Evolutionary conservation across 1,140 invertebrate genomes (phyloP).

Genomic region (Neodiprion pinetum): DNA sequence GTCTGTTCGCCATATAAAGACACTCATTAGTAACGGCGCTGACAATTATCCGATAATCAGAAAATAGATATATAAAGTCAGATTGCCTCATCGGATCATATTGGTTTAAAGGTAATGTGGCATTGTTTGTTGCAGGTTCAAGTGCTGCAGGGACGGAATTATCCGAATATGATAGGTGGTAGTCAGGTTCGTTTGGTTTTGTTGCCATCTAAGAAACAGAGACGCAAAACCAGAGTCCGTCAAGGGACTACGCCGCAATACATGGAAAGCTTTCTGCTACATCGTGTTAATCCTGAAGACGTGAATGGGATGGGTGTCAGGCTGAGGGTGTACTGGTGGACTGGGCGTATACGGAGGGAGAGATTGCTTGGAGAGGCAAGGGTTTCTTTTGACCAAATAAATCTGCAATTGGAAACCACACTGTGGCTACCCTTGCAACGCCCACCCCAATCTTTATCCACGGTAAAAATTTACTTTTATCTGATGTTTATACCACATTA

Average conservation of each 20-base stretch:
- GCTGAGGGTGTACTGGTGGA: conserved; percentile 79
- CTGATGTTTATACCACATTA: too few species aligned
- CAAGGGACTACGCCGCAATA: conserved; percentile 89
- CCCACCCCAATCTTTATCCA: conserved; percentile 69
- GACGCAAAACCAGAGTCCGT: conserved; percentile 90
- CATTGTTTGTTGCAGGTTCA: conserved; percentile 62
- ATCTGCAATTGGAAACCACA: conserved; percentile 87
- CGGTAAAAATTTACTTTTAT: neutral
- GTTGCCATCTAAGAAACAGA: conserved; percentile 90
- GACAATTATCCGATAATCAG: too few species aligned
- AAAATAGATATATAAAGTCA: neutral
- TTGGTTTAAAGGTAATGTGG: neutral
- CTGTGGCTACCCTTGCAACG: conserved; percentile 88
- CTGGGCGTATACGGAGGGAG: conserved; percentile 86
- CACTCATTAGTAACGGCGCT: neutral
- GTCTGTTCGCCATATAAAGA: conserved; percentile 48
- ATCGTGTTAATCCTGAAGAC: conserved; percentile 91
- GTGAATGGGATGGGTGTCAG: conserved; percentile 90
- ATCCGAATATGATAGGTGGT: conserved; percentile 74
- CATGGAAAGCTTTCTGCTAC: conserved; percentile 91
- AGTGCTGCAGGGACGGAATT: conserved; percentile 86
- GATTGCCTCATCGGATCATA: too few species aligned
- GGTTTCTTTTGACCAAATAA: conserved; percentile 86
- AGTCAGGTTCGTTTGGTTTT: conserved; percentile 87
- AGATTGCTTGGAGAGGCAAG: conserved; percentile 89